Conservation (phyloP, 2,888 invertebrate species). For the Lepas anatifera region DNA sequence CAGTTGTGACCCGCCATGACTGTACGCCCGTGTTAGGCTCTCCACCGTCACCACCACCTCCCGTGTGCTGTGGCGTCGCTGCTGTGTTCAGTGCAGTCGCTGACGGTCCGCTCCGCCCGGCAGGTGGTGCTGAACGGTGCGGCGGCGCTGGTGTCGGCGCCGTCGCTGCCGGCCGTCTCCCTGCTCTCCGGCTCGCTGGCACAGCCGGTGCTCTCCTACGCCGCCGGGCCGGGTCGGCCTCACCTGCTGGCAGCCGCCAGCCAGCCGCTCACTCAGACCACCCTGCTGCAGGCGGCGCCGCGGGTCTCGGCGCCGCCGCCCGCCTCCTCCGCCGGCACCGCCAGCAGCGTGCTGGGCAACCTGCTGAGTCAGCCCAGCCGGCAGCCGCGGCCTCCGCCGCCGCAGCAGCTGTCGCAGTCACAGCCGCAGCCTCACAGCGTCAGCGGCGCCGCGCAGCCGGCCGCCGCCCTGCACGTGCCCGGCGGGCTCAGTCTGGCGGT, state of each 20-base stretch:
- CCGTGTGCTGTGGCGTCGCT: no score
- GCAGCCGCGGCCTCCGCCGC: not conserved
- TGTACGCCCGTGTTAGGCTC: no score
- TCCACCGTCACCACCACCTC: no score
- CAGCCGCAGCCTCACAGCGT: not conserved
- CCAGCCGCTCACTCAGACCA: not conserved
- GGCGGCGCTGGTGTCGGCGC: not conserved
- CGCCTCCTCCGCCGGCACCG: not conserved
- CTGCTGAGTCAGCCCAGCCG: conserved; percentile 3
- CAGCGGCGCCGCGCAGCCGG: not conserved
- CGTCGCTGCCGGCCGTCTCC: not conserved
- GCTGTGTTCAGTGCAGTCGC: no score
- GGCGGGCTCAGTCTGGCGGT: not conserved
- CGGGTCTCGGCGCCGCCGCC: not conserved
- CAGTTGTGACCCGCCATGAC: no score
- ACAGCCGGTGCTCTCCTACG: conserved; percentile 2
- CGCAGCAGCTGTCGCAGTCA: no score
- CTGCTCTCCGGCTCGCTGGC: not conserved
- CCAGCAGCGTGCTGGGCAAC: not conserved
- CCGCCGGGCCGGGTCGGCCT: not conserved
- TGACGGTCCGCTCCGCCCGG: no score
- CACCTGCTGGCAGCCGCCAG: not conserved
- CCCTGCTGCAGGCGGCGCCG: not conserved
- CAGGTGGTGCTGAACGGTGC: not conserved
- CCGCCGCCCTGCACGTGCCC: not conserved